Evolutionary conservation across 2,113 vertebrate genomes (phyloP).

Genomic region (Corydoras sp.): DNA sequence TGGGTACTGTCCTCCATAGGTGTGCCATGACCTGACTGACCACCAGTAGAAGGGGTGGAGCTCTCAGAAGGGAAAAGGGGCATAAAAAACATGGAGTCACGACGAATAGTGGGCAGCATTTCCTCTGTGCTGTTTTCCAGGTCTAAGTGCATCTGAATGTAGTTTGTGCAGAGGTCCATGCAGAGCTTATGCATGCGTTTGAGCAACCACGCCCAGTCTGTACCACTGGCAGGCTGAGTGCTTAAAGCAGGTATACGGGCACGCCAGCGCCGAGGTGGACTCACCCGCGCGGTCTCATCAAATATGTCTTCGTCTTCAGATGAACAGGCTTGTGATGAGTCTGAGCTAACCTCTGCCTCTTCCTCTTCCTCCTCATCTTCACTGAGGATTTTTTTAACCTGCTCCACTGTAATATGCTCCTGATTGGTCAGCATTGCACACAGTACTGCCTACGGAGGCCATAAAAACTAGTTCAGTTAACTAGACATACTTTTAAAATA

Average conservation of each 20-base stretch:
- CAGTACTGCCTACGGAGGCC: slow-evolving; percentile 70
- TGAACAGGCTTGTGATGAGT: slow-evolving; percentile 89
- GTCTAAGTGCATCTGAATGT: slow-evolving; percentile 95
- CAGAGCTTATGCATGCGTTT: slow-evolving; percentile 87
- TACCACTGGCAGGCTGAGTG: slow-evolving; percentile 77
- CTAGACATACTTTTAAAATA: too few species aligned
- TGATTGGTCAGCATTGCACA: slow-evolving; percentile 84
- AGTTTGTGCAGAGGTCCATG: slow-evolving; percentile 90
- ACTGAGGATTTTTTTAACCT: slow-evolving; percentile 87
- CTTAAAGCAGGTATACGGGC: slow-evolving; percentile 78
- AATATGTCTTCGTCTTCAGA: slow-evolving; percentile 98
- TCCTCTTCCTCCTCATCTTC: slow-evolving; percentile 85
- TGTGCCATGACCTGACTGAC: slow-evolving; percentile 76
- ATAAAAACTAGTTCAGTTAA: too few species aligned
- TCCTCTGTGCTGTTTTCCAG: slow-evolving; percentile 80
- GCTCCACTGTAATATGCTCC: slow-evolving; percentile 81
- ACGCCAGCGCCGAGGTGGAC: slow-evolving; percentile 84
- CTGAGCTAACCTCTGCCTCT: slow-evolving; percentile 84
- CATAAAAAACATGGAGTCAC: slow-evolving; percentile 77
- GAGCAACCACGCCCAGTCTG: slow-evolving; percentile 92
- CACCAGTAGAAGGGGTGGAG: slow-evolving; percentile 77
- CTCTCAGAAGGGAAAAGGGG: slow-evolving; percentile 86
- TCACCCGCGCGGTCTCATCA: slow-evolving; percentile 94
- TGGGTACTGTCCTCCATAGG: slow-evolving; percentile 80
- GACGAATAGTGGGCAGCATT: slow-evolving; percentile 53